Evolutionary conservation across 1,140 invertebrate genomes (phyloP).

Genomic region (Eriosoma lanigerum): DNA sequence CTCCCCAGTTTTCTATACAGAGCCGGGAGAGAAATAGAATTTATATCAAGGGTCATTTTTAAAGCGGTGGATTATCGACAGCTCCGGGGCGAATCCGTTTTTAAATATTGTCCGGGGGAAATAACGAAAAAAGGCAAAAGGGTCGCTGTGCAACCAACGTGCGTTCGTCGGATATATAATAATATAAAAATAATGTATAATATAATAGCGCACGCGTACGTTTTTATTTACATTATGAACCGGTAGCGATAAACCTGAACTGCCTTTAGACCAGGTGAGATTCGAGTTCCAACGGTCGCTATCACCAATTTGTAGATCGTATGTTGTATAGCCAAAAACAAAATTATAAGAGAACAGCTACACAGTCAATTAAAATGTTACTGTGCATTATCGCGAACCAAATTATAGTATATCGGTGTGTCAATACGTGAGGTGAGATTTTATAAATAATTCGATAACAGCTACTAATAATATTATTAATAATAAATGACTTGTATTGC

Average conservation of each 20-base stretch:
- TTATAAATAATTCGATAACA: background rate
- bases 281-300: conserved; percentile 26
- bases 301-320: background rate
- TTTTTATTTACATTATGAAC: conserved; percentile 25
- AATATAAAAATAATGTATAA: background rate
- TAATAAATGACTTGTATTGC: background rate
- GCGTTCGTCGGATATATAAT: background rate
- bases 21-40: conserved; percentile 15
- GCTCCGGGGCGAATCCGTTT: conserved; percentile 50
- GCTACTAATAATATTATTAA: no score
- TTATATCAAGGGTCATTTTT: conserved; percentile 49
- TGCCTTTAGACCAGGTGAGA: conserved; percentile 33
- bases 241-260: conserved; percentile 46
- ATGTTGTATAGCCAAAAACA: no score
- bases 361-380: background rate
- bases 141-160: conserved; percentile 32
- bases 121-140: conserved; percentile 4
- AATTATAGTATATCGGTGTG: background rate
- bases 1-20: no score
- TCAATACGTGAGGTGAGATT: background rate
- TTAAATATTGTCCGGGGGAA: conserved; percentile 43
- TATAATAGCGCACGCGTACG: conserved; percentile 20
- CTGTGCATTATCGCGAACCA: background rate
- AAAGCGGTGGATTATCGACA: conserved; percentile 50
- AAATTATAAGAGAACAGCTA: background rate